These are phyloP conservation scores for Momotus momota DNA, from an alignment of 2,797 vertebrate genomes.

Conservation along the genomic window DNA sequence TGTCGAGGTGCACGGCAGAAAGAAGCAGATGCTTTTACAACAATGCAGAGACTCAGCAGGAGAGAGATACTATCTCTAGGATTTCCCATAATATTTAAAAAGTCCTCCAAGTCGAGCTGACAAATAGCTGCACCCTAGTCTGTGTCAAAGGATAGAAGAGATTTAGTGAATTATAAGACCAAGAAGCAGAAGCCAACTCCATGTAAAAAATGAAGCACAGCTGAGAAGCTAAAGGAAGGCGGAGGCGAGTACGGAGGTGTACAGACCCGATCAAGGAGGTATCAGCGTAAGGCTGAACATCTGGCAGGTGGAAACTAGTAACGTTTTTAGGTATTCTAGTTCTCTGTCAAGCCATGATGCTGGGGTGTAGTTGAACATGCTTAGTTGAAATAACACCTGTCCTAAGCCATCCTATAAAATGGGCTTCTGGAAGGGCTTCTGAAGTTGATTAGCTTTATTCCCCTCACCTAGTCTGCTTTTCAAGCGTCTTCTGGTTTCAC, in stretches of 20 bases:
- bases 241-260: not conserved
- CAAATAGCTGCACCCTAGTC: not conserved
- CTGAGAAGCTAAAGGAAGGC: not conserved
- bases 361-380: not conserved
- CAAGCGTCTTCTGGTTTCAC: conserved; percentile 9
- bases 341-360: not conserved
- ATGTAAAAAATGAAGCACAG: not conserved
- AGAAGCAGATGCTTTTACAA: not conserved
- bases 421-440: conserved; percentile 34
- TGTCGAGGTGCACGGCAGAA: not conserved
- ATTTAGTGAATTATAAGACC: not conserved
- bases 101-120: not conserved
- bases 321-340: not conserved
- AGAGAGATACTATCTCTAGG: not conserved
- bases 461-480: conserved; percentile 12
- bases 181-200: not conserved
- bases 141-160: not conserved
- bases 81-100: not conserved
- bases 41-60: not conserved
- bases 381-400: conserved; percentile 5
- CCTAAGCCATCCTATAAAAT: conserved; percentile 6
- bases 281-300: not conserved
- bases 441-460: conserved; percentile 19
- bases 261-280: not conserved
- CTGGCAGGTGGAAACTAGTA: not conserved